Base-by-base conservation (phyloP, 2,113 vertebrate genomes). In the Notechis scutatus region DNA sequence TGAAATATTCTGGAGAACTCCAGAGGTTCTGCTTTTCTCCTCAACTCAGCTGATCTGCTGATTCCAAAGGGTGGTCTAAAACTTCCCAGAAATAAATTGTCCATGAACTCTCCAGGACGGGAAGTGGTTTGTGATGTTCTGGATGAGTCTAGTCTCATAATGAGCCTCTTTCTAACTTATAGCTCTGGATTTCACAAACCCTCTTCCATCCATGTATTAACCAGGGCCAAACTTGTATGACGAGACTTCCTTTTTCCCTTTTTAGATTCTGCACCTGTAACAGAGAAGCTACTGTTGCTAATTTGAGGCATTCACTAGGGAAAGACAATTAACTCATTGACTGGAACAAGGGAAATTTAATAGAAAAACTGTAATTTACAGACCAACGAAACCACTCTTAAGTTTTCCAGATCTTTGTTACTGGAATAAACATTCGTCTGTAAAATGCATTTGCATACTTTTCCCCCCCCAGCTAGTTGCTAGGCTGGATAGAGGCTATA, bases 271-370 rank as follows among this genome's bases (percentile, higher is more conserved):
- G 55, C 55, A 90, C n/a, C 91, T 92, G 87, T 85, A 89, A 20
- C 52, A 45, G 11, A 64, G 69, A 86, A 92, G 21, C n/a, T 93
- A 26, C 55, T 93, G 42, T 47, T 91, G 34, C 87, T 59, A 89
- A 93, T 24, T 89, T 92, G 55, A 85, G 64, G 24, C 42, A 24
- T 47, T 87, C 87, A 90, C 47, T 5, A 26, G 87, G 47, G 87
- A 61, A 90, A 85, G 15, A 20, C 54, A 90, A 55, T 81, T 56
- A 61, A 29, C 55, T 45, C 29, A 15, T 10, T 85, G 57, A 81
- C 18, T 89, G 87, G 61, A 52, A 89, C 55, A 89, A 91, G 69
- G 89, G 87, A 86, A 89, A 93, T 86, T 24, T n/a, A n/a, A 42
- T 85, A 85, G 29, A 85, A 89, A 89, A 91, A 24, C n/a, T 91